These are phyloP conservation scores for Verasper variegatus DNA, from an alignment of 2,113 vertebrate genomes.

Conservation along the genomic window DNA sequence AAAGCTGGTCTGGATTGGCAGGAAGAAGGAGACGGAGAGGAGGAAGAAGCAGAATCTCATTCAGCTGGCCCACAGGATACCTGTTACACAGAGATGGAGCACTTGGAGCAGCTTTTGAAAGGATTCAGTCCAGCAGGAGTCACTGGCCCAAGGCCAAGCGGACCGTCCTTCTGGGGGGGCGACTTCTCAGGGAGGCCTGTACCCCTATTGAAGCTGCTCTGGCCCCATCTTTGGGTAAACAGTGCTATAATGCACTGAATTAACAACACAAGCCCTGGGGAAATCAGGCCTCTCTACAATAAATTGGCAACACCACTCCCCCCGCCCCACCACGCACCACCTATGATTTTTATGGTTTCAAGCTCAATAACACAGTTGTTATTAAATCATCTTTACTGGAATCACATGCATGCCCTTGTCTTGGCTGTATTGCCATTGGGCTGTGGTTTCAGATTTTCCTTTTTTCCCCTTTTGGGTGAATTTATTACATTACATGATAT, in stretches of 20 bases:
- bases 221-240: constrained; percentile 61
- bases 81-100: constrained; percentile 34
- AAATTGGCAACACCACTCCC: constrained; percentile 56
- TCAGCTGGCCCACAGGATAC: constrained; percentile 29
- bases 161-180: constrained; percentile 31
- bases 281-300: constrained; percentile 75
- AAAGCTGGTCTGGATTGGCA: constrained; percentile 81
- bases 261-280: constrained; percentile 70
- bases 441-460: constrained; percentile 23
- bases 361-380: constrained; percentile 65
- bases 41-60: constrained; percentile 21
- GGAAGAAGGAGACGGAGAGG: constrained; percentile 38
- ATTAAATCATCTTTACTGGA: constrained; percentile 68
- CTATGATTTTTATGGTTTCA: constrained; percentile 68
- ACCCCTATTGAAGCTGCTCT: constrained; percentile 24
- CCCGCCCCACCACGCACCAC: constrained; percentile 20
- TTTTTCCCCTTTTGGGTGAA: constrained; percentile 38
- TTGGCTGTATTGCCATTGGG: constrained; percentile 28
- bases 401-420: constrained; percentile 43
- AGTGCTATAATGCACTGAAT: constrained; percentile 70
- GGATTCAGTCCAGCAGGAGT: constrained; percentile 21
- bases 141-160: not conserved
- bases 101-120: constrained; percentile 9
- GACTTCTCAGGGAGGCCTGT: constrained; percentile 10
- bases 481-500: constrained; percentile 66